Evolutionary conservation across 2,888 invertebrate species (phyloP), one percentile per base, ranked within the genome.

Genomic region (Pimpla rufipes): DNA sequence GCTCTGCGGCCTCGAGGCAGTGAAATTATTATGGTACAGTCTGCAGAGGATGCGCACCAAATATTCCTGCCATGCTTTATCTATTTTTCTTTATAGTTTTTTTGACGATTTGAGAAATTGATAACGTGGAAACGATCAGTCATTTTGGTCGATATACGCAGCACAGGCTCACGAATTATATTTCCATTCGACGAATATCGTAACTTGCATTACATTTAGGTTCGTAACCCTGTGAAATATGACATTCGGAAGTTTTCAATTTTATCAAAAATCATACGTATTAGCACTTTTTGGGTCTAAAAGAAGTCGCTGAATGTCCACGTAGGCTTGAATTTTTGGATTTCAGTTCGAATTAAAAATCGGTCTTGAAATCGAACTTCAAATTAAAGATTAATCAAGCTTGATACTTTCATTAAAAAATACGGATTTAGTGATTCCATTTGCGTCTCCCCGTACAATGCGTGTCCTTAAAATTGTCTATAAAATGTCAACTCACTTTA

Each of bases 1-100:
- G 71, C 78, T 77, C 57, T 42, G 76, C 50, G 74, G 37, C 50
- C 50, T 74, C 55, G 64, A 66, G 40, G 66, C 16, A 66, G 47
- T 55, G 29, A 66, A 64, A 75, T 73, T 21, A 21, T 42, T 16
- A 21, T 23, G 55, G 57, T 45, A 18, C 16, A 59, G 42, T 59
- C 45, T 52, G 71, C 71, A 52, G n/a, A 7, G 55, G 23, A 42
- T 11, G 42, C 23, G 18, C 55, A 57, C 37, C 18, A 57, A 59
- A 42, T n/a, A 40, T 73, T 59, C 16, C 13, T 40, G 37, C 16
- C 40, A 37, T 37, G n/a, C 40, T 62, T 37, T 59, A 59, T 59
- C 37, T n/a, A 57, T 35, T 29, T 13, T 57, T 57, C 13, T 29
- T 57, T 57, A 57, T 29, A 7, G 57, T 13, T 11, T 42, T 29